phyloP scores from a whole-genome alignment of 2,797 vertebrate species.

The Antennarius maculatus region DNA sequence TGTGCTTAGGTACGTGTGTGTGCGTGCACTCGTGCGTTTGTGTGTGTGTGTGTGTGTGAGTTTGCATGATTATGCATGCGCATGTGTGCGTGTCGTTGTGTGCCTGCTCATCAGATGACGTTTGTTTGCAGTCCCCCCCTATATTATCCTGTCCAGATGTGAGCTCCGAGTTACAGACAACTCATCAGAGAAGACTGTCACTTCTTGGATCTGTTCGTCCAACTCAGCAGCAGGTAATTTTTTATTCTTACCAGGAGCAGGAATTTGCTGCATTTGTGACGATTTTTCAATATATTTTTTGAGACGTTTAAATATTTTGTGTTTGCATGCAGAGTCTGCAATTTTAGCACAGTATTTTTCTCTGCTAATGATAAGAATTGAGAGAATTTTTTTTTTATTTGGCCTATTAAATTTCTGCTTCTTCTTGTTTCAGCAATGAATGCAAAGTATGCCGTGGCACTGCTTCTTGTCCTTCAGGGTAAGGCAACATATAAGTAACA shows the following conservation, averaged over 20 bases:
- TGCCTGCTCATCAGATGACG: conserved; percentile 79
- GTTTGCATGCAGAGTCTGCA: conserved; percentile 11
- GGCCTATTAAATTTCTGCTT: neutral
- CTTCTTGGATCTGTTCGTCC: conserved; percentile 70
- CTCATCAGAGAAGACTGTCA: conserved; percentile 78
- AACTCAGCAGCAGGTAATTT: conserved; percentile 71
- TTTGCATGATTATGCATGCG: no score
- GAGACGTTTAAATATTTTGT: neutral
- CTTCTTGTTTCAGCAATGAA: conserved; percentile 77
- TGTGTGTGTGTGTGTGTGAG: conserved; percentile 36
- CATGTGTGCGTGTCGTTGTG: conserved; percentile 34
- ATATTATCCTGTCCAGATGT: conserved; percentile 79
- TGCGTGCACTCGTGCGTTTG: conserved; percentile 13
- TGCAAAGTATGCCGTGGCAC: conserved; percentile 72
- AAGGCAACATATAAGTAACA: conserved; percentile 49
- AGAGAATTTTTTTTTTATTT: neutral
- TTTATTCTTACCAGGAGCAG: neutral
- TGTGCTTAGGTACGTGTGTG: no score
- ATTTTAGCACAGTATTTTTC: neutral
- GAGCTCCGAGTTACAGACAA: conserved; percentile 78
- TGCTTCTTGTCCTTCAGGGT: conserved; percentile 84
- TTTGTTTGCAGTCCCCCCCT: conserved; percentile 78
- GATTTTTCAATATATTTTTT: neutral
- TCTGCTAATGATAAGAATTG: conserved; percentile 1
- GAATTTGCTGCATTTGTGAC: conserved; percentile 3